A percentile compares a stretch with the other conserved stretches of the same genome.
These are phyloP conservation scores for Dicyrtoma fusca DNA, from an alignment of 2,888 invertebrate species.

Conservation along the genomic window DNA sequence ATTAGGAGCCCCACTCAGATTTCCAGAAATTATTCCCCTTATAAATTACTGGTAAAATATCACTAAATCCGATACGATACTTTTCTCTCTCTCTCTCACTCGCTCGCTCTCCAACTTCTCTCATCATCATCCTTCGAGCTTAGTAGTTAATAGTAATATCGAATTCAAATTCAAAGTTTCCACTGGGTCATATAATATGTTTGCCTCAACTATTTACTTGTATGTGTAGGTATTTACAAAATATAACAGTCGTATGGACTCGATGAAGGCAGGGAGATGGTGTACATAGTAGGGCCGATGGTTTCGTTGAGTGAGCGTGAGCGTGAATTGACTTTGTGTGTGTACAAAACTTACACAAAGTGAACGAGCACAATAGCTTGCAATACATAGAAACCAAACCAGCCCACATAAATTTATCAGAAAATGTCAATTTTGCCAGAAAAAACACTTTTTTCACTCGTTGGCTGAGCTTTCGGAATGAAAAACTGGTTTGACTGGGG, in stretches of 20 bases:
- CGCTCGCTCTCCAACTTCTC: constrained; percentile 11
- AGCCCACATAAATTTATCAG: constrained; percentile 56
- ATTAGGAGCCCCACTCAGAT: constrained; percentile 33
- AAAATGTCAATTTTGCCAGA: constrained; percentile 57
- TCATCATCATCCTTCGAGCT: no score
- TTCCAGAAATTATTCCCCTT: constrained; percentile 37
- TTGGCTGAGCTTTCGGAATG: constrained; percentile 41
- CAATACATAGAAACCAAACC: constrained; percentile 34
- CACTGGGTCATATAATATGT: no score
- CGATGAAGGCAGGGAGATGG: neutral
- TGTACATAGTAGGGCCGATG: neutral
- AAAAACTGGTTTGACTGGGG: constrained; percentile 56
- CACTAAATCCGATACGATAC: constrained; percentile 27
- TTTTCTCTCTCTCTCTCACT: constrained; percentile 24
- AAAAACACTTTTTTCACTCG: constrained; percentile 50
- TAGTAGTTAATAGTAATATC: no score
- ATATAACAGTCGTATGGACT: no score
- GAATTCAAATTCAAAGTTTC: no score
- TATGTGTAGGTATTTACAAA: no score
- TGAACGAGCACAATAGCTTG: constrained; percentile 32
- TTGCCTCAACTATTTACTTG: no score
- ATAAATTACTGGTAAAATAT: constrained; percentile 37
- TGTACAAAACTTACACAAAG: constrained; percentile 14
- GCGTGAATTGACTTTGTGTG: constrained; percentile 19
- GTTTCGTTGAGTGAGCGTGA: neutral